Evolutionary conservation across 1,140 invertebrate species (phyloP).

Genomic region (Drosophila bocqueti): DNA sequence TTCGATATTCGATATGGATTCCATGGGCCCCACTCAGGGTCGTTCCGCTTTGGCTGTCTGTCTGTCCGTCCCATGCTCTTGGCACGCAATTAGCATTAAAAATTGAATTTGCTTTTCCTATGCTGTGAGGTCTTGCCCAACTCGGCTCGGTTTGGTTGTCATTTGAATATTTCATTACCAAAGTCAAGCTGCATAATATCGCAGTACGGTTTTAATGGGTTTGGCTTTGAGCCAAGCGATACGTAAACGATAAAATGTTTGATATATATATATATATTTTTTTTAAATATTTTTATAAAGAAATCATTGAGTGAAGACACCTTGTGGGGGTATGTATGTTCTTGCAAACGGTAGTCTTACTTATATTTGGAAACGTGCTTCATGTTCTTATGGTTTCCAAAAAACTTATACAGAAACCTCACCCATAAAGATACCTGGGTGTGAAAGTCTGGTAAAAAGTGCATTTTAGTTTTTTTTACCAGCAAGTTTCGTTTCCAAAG

Average conservation of each 20-base stretch:
- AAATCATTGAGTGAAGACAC: conserved; percentile 13
- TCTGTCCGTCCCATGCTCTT: conserved; percentile 44
- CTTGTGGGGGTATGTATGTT: neutral
- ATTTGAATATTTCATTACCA: conserved; percentile 62
- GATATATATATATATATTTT: neutral
- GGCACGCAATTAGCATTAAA: conserved; percentile 73
- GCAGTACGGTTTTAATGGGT: conserved; percentile 38
- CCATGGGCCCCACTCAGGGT: conserved; percentile 45
- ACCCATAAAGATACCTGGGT: neutral
- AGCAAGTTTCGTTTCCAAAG: neutral
- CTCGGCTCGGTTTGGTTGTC: conserved; percentile 40
- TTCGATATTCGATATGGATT: conserved; percentile 37
- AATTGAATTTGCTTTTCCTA: conserved; percentile 48
- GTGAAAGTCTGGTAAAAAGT: conserved; percentile 17
- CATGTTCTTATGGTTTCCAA: neutral
- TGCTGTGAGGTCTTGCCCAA: conserved; percentile 42
- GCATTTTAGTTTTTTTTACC: neutral
- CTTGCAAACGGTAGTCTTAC: neutral
- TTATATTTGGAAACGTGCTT: too few relatives aligned
- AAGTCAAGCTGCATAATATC: conserved; percentile 37
- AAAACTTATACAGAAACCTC: neutral
- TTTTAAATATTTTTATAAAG: neutral
- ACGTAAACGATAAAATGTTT: neutral
- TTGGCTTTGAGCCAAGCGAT: conserved; percentile 39
- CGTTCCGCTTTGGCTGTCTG: conserved; percentile 57